Conservation (phyloP, 2,797 vertebrate species). For the Sebastes wilsoni region DNA sequence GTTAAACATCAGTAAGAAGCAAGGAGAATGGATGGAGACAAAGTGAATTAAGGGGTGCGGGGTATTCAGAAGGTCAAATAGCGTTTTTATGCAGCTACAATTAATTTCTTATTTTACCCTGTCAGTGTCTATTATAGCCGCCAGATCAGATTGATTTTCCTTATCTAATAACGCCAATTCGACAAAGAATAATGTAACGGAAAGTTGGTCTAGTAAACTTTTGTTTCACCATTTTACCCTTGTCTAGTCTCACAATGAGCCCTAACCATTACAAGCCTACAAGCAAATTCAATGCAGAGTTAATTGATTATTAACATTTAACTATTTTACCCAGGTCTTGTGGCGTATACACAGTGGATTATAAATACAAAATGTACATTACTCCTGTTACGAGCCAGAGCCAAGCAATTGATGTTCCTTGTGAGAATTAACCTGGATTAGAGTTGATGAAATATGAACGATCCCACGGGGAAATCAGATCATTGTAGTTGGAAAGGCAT, state of each 20-base stretch:
- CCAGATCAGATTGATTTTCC: neutral
- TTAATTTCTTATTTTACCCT: neutral
- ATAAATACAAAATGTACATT: constrained; percentile 23
- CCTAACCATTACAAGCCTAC: neutral
- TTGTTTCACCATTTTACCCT: neutral
- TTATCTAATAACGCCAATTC: neutral
- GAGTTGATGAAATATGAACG: neutral
- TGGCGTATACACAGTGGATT: neutral
- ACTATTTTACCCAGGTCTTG: neutral
- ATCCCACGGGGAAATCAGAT: neutral
- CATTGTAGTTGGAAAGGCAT: neutral
- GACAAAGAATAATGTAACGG: neutral
- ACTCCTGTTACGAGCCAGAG: neutral
- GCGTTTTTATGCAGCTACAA: constrained; percentile 9
- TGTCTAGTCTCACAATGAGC: neutral
- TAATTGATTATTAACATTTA: constrained; percentile 24
- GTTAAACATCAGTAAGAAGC: neutral
- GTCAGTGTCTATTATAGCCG: neutral
- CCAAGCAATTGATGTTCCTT: neutral
- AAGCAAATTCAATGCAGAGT: constrained; percentile 1
- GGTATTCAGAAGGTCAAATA: constrained; percentile 14
- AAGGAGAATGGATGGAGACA: neutral
- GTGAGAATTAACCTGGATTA: constrained; percentile 25
- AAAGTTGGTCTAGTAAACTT: neutral
- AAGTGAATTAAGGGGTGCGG: neutral